Conservation (phyloP, 2,113 vertebrate species). For the Trachemys scripta region DNA sequence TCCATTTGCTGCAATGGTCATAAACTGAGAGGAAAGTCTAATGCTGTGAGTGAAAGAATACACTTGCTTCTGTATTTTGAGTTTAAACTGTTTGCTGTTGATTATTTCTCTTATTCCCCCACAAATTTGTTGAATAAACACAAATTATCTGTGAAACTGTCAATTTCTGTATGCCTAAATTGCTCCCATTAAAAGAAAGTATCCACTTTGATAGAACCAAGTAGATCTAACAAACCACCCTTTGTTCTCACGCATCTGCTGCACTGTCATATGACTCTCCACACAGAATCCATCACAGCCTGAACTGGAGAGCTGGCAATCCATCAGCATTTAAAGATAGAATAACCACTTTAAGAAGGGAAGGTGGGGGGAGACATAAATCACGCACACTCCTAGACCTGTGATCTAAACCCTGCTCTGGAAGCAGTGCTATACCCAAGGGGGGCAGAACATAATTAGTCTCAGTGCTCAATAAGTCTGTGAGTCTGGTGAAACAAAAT, state of each 20-base stretch:
- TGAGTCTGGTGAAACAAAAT: conserved; percentile 7
- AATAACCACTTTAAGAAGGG: conserved; percentile 23
- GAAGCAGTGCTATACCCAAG: neutral
- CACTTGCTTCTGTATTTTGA: neutral
- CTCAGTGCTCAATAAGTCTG: neutral
- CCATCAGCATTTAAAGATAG: conserved; percentile 49
- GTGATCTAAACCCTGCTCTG: conserved; percentile 5
- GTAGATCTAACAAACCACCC: neutral
- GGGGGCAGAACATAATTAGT: neutral
- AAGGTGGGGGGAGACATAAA: conserved; percentile 27
- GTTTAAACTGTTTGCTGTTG: neutral
- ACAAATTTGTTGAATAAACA: neutral
- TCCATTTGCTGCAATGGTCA: neutral
- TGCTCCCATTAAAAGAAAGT: neutral
- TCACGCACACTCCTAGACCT: conserved; percentile 36
- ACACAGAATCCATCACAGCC: conserved; percentile 37
- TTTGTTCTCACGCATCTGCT: conserved; percentile 47
- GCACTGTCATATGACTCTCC: neutral
- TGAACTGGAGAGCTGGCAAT: neutral
- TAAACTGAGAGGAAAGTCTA: neutral
- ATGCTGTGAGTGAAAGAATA: neutral
- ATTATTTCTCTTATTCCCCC: neutral
- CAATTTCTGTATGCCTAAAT: neutral
- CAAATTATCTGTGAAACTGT: neutral
- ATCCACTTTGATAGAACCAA: neutral